Conservation (phyloP, 2,113 vertebrate genomes). For the Muscicapa adusta region DNA sequence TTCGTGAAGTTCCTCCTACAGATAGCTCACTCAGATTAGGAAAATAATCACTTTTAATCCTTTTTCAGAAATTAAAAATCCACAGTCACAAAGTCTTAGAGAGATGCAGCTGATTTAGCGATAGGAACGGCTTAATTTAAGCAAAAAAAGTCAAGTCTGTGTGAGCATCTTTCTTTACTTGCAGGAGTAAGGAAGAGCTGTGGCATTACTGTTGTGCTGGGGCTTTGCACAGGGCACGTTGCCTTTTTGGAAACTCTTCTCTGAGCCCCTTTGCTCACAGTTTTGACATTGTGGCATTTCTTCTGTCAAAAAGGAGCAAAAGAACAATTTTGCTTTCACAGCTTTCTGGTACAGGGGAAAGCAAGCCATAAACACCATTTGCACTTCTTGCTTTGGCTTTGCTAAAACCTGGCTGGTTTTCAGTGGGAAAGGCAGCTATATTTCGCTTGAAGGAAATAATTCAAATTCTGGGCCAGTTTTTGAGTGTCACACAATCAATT, state of each 20-base stretch:
- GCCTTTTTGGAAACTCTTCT: background rate
- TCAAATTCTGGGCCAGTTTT: constrained; percentile 16
- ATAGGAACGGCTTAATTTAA: background rate
- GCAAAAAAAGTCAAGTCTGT: background rate
- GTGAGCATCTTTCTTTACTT: background rate
- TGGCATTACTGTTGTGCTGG: background rate
- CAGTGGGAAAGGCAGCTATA: background rate
- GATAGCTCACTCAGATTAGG: background rate
- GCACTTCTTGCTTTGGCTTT: background rate
- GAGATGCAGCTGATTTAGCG: background rate
- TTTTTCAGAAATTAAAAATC: background rate
- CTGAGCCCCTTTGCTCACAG: background rate
- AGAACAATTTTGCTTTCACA: constrained; percentile 15
- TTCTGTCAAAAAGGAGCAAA: background rate
- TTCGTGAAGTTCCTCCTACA: background rate
- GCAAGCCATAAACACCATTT: background rate
- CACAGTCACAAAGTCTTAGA: background rate
- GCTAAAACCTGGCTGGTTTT: background rate
- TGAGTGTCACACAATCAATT: constrained; percentile 17
- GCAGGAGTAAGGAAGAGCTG: background rate
- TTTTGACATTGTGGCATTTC: background rate
- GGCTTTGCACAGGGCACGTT: background rate
- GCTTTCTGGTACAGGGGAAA: background rate
- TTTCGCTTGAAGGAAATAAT: background rate
- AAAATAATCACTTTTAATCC: background rate